Conservation (phyloP, 2,888 invertebrate species). For the Notocelia uddmanniana region DNA sequence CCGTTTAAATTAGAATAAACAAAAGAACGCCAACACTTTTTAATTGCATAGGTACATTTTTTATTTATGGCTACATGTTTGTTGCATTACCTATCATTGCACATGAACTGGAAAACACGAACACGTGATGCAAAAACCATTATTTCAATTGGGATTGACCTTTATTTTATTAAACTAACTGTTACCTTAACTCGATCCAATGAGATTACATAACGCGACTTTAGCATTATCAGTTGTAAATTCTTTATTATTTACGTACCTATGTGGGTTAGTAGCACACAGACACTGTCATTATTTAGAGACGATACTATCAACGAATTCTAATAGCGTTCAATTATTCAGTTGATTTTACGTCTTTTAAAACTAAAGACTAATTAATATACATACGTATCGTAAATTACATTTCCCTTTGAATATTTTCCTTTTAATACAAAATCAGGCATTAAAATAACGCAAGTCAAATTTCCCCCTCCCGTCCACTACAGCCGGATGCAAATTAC, state of each 20-base stretch:
- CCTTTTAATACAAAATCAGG: slow-evolving; percentile 1
- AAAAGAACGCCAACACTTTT: slow-evolving; percentile 17
- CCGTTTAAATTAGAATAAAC: slow-evolving; percentile 38
- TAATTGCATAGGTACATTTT: slow-evolving; percentile 31
- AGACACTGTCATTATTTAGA: slow-evolving; percentile 16
- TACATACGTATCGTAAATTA: background rate
- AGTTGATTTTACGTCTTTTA: background rate
- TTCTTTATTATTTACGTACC: slow-evolving; percentile 35
- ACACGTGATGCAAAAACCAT: background rate
- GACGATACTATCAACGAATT: slow-evolving; percentile 6
- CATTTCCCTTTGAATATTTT: background rate
- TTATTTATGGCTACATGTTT: slow-evolving; percentile 26
- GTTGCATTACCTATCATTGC: slow-evolving; percentile 24
- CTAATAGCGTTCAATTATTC: background rate
- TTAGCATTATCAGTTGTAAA: slow-evolving; percentile 2
- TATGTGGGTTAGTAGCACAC: slow-evolving; percentile 30
- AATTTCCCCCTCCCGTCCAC: slow-evolving; percentile 34
- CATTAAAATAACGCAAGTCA: slow-evolving; percentile 11
- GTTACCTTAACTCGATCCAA: background rate
- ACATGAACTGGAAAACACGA: background rate
- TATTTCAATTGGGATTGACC: background rate
- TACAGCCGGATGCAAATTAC: slow-evolving; percentile 35
- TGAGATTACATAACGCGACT: slow-evolving; percentile 30
- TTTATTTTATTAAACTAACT: background rate
- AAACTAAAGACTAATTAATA: background rate